Percentiles rank a stretch among this genome's conserved stretches.
Evolutionary conservation across 2,888 invertebrate species (phyloP).

Genomic region (Diabrotica balteata): DNA sequence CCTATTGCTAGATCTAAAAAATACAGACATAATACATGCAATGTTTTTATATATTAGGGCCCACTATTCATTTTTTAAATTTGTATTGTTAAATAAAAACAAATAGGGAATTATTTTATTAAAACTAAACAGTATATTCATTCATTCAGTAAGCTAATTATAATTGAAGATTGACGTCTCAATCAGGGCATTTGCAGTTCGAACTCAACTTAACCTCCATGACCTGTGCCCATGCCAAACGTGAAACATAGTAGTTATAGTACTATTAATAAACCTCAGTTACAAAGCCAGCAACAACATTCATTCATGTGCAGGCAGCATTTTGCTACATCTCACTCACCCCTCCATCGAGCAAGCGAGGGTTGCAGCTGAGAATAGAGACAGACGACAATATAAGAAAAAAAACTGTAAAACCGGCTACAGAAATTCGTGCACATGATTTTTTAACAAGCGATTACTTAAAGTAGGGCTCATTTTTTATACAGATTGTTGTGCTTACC

Average conservation of each 20-base stretch:
- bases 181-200: constrained; percentile 3
- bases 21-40: too few relatives aligned
- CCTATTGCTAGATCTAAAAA: too few relatives aligned
- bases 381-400: constrained; percentile 24
- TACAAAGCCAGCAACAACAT: constrained; percentile 12
- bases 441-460: constrained; percentile 44
- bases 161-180: not conserved
- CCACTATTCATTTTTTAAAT: too few relatives aligned
- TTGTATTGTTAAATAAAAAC: too few relatives aligned
- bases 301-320: constrained; percentile 13
- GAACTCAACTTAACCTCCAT: constrained; percentile 17
- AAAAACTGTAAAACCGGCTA: constrained; percentile 41
- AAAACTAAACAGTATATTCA: too few relatives aligned
- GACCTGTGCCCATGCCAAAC: constrained; percentile 6
- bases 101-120: too few relatives aligned
- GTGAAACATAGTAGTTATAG: constrained; percentile 12
- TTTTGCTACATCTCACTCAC: constrained; percentile 22
- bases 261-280: constrained; percentile 18
- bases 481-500: constrained; percentile 41
- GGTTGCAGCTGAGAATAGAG: constrained; percentile 20
- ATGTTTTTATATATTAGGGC: too few relatives aligned
- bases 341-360: constrained; percentile 12
- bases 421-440: constrained; percentile 36
- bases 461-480: constrained; percentile 41
- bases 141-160: too few relatives aligned